Percentiles rank a stretch among this genome's conserved stretches.
Evolutionary conservation across 1,140 invertebrate species (phyloP).

Genomic region (Trichogramma pretiosum): DNA sequence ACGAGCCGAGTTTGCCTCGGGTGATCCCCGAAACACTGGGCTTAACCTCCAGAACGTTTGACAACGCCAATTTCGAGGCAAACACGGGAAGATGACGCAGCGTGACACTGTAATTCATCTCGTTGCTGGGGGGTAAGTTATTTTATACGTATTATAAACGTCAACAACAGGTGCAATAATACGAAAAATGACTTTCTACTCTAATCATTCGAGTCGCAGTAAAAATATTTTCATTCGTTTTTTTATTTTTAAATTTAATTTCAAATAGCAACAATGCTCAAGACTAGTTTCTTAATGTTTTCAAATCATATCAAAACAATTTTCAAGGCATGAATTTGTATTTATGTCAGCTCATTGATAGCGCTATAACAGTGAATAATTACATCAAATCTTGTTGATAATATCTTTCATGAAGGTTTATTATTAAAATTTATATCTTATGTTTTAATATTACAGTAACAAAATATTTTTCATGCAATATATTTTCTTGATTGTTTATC

Average conservation of each 20-base stretch:
- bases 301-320: not conserved
- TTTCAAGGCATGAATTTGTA: not conserved
- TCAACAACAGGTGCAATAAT: not conserved
- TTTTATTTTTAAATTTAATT: not conserved
- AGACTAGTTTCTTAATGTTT: too few relatives aligned
- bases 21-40: too few relatives aligned
- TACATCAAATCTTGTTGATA: too few relatives aligned
- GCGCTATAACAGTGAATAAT: too few relatives aligned
- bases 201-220: too few relatives aligned
- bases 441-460: not conserved
- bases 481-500: not conserved
- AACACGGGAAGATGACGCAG: slow-evolving; percentile 55
- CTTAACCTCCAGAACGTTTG: not conserved
- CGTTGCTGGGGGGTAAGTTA: slow-evolving; percentile 74
- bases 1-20: not conserved
- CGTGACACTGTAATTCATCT: slow-evolving; percentile 77
- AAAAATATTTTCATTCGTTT: not conserved
- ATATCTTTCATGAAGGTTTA: too few relatives aligned
- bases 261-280: too few relatives aligned
- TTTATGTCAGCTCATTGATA: too few relatives aligned
- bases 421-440: not conserved
- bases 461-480: not conserved
- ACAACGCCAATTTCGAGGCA: slow-evolving; percentile 8
- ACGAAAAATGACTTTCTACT: not conserved
- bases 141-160: not conserved